phyloP scores from a whole-genome alignment of 2,797 vertebrate species.

The Malacoraja senta region DNA sequence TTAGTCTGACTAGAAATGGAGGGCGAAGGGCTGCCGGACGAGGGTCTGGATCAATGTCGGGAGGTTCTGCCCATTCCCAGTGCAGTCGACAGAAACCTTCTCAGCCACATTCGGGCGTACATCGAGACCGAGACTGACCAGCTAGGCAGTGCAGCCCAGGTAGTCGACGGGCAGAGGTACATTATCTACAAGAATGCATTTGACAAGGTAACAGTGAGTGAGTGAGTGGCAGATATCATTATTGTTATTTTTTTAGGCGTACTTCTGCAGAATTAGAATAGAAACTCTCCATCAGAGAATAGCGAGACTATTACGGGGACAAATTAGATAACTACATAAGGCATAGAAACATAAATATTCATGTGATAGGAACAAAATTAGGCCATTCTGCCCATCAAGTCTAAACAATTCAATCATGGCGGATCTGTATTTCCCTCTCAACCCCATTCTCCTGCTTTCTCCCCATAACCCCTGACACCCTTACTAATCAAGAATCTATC shows the following conservation, averaged over 20 bases:
- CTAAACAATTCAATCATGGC: too few relatives aligned
- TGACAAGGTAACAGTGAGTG: conserved; percentile 50
- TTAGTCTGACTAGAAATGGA: neutral
- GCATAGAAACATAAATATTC: neutral
- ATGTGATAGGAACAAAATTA: too few relatives aligned
- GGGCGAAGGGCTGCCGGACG: neutral
- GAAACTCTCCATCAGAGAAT: neutral
- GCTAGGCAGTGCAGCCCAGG: conserved; percentile 48
- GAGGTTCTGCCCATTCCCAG: conserved; percentile 43
- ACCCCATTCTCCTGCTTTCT: too few relatives aligned
- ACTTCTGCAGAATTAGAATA: too few relatives aligned
- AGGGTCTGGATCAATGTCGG: neutral
- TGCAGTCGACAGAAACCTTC: conserved; percentile 52
- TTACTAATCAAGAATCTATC: too few relatives aligned
- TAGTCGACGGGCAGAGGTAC: conserved; percentile 53
- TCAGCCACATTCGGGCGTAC: conserved; percentile 50
- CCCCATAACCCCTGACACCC: too few relatives aligned
- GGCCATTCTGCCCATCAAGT: too few relatives aligned
- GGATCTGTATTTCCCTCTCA: too few relatives aligned
- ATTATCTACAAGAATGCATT: conserved; percentile 56
- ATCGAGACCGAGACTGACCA: conserved; percentile 53
- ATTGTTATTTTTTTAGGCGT: neutral
- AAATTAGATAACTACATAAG: neutral
- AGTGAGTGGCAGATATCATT: too few relatives aligned
- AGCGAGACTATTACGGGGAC: neutral